These are phyloP conservation scores for Chanos chanos DNA, from an alignment of 2,797 vertebrate species.

Conservation along the genomic window DNA sequence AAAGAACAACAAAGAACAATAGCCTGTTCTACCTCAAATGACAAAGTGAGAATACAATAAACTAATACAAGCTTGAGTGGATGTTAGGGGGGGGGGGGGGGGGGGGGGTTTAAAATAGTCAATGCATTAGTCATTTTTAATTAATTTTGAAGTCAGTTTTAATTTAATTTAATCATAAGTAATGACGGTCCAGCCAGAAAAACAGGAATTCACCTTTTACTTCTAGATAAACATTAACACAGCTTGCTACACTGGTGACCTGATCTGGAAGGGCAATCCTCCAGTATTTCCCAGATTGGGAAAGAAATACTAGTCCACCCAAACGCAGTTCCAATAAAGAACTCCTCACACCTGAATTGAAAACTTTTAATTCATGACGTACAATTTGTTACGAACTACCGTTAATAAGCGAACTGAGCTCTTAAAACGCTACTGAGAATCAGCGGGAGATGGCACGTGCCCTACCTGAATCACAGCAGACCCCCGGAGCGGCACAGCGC, in stretches of 20 bases:
- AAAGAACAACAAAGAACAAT: background rate
- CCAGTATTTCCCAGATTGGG: background rate
- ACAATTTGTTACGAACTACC: too few relatives aligned
- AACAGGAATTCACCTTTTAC: too few relatives aligned
- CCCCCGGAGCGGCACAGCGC: constrained; percentile 61
- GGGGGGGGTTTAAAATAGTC: too few relatives aligned
- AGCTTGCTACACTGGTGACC: too few relatives aligned
- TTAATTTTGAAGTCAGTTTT: too few relatives aligned
- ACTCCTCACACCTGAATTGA: too few relatives aligned
- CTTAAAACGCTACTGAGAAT: background rate
- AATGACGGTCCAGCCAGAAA: too few relatives aligned
- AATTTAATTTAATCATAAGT: too few relatives aligned
- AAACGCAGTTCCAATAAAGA: background rate
- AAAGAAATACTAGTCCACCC: background rate
- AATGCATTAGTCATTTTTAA: too few relatives aligned
- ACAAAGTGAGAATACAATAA: background rate
- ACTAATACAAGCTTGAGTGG: background rate
- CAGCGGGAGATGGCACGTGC: background rate
- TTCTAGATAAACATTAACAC: too few relatives aligned
- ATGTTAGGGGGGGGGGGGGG: background rate
- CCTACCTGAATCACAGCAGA: constrained; percentile 74
- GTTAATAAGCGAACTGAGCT: background rate
- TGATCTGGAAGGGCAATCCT: too few relatives aligned
- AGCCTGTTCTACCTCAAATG: background rate
- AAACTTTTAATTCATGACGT: too few relatives aligned